Percentiles rank a stretch among this genome's conserved stretches.
phyloP scores from a whole-genome alignment of 1,140 invertebrate genomes.

The Subanguina moxae region DNA sequence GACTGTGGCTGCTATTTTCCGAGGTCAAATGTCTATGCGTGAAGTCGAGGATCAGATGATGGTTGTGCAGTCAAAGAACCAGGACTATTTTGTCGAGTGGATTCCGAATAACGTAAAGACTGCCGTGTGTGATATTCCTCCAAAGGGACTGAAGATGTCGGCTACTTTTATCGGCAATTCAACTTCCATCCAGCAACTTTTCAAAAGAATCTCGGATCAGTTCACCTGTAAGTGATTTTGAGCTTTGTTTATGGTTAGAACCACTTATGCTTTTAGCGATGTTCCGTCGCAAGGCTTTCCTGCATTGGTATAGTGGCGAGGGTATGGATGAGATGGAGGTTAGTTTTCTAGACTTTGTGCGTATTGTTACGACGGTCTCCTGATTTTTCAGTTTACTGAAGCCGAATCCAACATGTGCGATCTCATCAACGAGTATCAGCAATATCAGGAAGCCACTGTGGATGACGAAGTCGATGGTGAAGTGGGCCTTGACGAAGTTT shows the following conservation, averaged over 20 bases:
- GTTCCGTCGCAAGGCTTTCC: slow-evolving; percentile 84
- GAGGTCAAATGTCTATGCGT: too few relatives aligned
- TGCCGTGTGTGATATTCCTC: too few relatives aligned
- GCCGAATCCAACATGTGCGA: too few relatives aligned
- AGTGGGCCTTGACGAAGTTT: not conserved
- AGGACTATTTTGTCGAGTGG: slow-evolving; percentile 61
- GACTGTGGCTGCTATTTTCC: too few relatives aligned
- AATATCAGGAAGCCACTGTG: slow-evolving; percentile 45
- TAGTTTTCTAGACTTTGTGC: slow-evolving; percentile 68
- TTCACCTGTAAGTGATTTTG: slow-evolving; percentile 22
- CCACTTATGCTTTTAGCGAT: slow-evolving; percentile 64
- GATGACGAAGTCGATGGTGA: slow-evolving; percentile 38
- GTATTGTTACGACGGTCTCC: slow-evolving; percentile 84
- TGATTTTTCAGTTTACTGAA: too few relatives aligned
- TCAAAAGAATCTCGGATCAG: too few relatives aligned
- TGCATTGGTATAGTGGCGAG: slow-evolving; percentile 78
- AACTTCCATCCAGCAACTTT: too few relatives aligned
- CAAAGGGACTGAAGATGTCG: slow-evolving; percentile 63
- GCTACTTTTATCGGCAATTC: too few relatives aligned
- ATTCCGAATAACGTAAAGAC: too few relatives aligned
- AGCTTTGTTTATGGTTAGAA: not conserved
- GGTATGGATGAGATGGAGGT: slow-evolving; percentile 71
- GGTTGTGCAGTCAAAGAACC: too few relatives aligned
- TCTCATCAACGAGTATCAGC: too few relatives aligned
- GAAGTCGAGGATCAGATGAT: too few relatives aligned